Base-by-base conservation (phyloP, 2,888 invertebrate species). In the Leptinotarsa haldemani region DNA sequence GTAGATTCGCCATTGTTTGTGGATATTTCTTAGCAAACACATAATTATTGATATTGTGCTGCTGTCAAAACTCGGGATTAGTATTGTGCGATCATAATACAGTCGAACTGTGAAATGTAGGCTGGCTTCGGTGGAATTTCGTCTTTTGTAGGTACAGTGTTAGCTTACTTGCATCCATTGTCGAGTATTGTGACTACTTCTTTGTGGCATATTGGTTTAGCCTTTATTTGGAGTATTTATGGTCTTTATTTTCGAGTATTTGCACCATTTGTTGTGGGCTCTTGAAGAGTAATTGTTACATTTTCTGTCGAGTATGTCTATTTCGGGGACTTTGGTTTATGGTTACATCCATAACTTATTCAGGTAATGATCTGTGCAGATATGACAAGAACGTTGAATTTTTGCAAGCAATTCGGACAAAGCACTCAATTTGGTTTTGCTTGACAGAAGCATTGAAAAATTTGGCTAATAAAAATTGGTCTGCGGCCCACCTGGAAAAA, bases 41-140 rank as follows among this genome's bases (percentile, higher is more conserved):
- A 82, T 86, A 87, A 87, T 87, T 87, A 86, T 84, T 68, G 77
- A 81, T 83, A 86, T 87, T 87, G 86, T 87, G 81, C 77, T 77
- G 82, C 85, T 86, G 87, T 87, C 87, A 87, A 85, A 87, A 87
- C 87, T 86, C 76, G 74, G 85, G 86, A 85, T 86, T 86, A 84
- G 82, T 78, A 84, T 85, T 86, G 85, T 85, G 79, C 63, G 74
- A 77, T 76, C 74, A 73, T 67, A 78, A 75, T 74, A 77, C 70
- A 53, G 50, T 58, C 69, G 74, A 76, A 77, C 83, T 78, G 81
- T 82, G 81, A 82, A 82, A 83, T 81, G 82, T 80, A 80, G 82
- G 80, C 69, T 80, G 80, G 76, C 70, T 75, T 68, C 58, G 73
- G 67, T 70, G 71, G 80, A 82, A 82, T 82, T 77, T 77, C 74